Conservation (phyloP, 2,113 vertebrate species). For the Campylorhamphus procurvoides region DNA sequence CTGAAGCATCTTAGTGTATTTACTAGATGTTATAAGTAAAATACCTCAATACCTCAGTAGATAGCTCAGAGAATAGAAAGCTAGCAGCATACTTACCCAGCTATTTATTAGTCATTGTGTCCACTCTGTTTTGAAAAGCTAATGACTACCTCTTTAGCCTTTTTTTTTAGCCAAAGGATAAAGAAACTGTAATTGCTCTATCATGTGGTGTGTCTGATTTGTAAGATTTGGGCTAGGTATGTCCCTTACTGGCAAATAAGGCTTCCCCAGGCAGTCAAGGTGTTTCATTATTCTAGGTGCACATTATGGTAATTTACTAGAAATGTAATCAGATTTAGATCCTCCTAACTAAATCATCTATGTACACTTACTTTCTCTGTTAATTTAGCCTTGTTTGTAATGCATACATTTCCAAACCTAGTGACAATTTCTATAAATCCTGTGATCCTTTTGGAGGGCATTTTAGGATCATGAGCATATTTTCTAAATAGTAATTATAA, state of each 20-base stretch:
- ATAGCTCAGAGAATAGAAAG: background rate
- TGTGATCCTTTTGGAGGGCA: background rate
- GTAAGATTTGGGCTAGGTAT: background rate
- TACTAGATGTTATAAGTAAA: background rate
- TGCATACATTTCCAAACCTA: background rate
- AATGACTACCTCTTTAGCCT: background rate
- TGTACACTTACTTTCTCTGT: background rate
- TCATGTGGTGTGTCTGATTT: background rate
- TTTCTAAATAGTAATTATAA: background rate
- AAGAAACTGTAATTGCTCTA: background rate
- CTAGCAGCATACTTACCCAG: background rate
- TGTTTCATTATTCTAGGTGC: background rate
- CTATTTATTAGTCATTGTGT: background rate
- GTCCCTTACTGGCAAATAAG: background rate
- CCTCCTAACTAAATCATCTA: background rate
- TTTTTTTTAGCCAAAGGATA: background rate
- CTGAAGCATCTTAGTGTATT: background rate
- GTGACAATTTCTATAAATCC: background rate
- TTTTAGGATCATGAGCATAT: background rate
- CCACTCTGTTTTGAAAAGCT: background rate
- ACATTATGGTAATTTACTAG: background rate
- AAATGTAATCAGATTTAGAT: background rate
- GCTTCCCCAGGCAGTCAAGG: background rate
- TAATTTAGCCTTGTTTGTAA: slow-evolving; percentile 3
- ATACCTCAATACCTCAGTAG: background rate